A percentile compares a stretch with the other conserved stretches of the same genome.
Evolutionary conservation across 2,113 vertebrate genomes (phyloP).

Genomic region (Mus pahari): DNA sequence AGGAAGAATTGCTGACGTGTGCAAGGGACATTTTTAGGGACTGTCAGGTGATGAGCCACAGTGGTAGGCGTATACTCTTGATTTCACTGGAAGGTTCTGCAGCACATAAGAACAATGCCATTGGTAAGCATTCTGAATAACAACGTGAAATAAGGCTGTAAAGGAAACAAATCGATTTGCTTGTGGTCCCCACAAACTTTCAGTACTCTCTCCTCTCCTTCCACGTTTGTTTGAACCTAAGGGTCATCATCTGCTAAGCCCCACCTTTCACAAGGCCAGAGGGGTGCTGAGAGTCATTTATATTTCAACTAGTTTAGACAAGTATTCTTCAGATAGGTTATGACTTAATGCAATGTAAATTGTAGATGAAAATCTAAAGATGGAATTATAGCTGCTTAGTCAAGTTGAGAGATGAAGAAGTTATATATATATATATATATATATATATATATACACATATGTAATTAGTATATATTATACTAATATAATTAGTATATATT

Average conservation of each 20-base stretch:
- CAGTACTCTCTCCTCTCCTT: not conserved
- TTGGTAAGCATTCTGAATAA: not conserved
- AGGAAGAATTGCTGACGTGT: not conserved
- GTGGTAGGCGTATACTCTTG: not conserved
- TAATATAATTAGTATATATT: no score
- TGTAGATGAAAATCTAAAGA: not conserved
- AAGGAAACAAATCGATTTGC: not conserved
- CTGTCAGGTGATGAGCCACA: conserved; percentile 1
- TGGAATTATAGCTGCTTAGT: not conserved
- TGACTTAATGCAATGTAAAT: not conserved
- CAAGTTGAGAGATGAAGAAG: not conserved
- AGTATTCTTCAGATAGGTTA: not conserved
- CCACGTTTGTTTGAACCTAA: not conserved
- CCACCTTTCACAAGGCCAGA: not conserved
- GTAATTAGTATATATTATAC: no score
- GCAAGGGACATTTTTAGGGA: not conserved
- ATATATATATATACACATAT: no score
- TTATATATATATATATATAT: no score
- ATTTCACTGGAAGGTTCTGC: not conserved
- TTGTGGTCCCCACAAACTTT: not conserved
- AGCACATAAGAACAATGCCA: not conserved
- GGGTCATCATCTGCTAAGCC: not conserved
- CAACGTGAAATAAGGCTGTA: not conserved
- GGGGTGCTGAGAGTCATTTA: not conserved
- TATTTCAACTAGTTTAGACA: not conserved